These are phyloP conservation scores for Pseudomyrmex cubaensis DNA, from an alignment of 1,140 invertebrate genomes.

Conservation along the genomic window DNA sequence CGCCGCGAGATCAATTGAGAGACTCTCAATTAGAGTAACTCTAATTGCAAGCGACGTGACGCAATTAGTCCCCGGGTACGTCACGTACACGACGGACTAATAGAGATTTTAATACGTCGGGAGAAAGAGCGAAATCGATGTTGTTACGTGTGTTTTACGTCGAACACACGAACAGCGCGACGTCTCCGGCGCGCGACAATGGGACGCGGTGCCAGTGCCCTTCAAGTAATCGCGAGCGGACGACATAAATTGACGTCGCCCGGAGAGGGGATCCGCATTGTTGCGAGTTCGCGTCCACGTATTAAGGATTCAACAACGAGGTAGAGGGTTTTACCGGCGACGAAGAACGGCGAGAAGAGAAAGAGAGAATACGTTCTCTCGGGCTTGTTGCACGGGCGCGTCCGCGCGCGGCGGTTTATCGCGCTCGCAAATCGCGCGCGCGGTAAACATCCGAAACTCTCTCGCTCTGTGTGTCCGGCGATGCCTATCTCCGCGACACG, in stretches of 20 bases:
- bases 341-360: background rate
- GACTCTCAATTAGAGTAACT: no score
- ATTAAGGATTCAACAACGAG: constrained; percentile 62
- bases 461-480: background rate
- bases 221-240: constrained; percentile 43
- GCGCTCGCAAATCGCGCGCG: constrained; percentile 57
- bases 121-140: no score
- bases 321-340: constrained; percentile 17
- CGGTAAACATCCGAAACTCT: constrained; percentile 55
- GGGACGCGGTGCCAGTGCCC: constrained; percentile 5
- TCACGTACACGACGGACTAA: no score
- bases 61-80: no score
- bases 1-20: no score
- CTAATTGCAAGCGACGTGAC: no score
- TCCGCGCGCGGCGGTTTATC: constrained; percentile 58
- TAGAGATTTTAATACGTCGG: no score
- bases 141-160: no score
- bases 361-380: constrained; percentile 37
- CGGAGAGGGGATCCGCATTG: constrained; percentile 12
- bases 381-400: constrained; percentile 24
- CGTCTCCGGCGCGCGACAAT: constrained; percentile 16
- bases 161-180: no score
- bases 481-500: constrained; percentile 30
- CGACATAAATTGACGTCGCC: constrained; percentile 52
- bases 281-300: constrained; percentile 5